Conservation (phyloP, 2,888 invertebrate genomes). For the Rotaria sp. region DNA sequence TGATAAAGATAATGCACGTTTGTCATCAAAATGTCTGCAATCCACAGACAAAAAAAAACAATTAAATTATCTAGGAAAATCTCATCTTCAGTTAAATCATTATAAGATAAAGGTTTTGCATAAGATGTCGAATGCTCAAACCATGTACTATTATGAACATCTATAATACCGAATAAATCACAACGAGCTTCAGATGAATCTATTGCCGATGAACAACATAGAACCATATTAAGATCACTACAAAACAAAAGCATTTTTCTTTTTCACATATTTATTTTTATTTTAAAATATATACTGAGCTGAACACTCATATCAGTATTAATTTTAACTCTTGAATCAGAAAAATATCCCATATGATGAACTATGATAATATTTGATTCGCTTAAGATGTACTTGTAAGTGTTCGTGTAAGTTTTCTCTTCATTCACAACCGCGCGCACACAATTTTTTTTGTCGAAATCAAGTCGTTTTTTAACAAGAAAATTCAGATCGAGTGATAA, state of each 20-base stretch:
- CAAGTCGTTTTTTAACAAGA: too few relatives aligned
- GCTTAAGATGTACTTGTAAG: constrained; percentile 61
- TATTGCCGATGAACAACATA: constrained; percentile 43
- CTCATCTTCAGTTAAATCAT: constrained; percentile 47
- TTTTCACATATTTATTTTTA: background rate
- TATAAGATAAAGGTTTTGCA: constrained; percentile 49
- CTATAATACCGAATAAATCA: constrained; percentile 59
- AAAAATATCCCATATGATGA: background rate
- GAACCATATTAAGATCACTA: background rate
- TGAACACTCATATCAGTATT: background rate
- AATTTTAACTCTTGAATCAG: constrained; percentile 23
- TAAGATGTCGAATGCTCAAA: constrained; percentile 59
- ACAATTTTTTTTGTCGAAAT: too few relatives aligned
- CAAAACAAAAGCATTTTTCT: background rate
- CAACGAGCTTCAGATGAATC: constrained; percentile 52
- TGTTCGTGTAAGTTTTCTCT: too few relatives aligned
- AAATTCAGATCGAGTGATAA: too few relatives aligned
- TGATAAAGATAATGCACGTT: constrained; percentile 23
- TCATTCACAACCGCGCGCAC: too few relatives aligned
- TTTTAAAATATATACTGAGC: background rate
- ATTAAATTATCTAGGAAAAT: background rate
- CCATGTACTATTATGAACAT: constrained; percentile 56
- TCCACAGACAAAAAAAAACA: background rate
- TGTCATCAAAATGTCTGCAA: constrained; percentile 37
- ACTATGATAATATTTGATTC: constrained; percentile 30